phyloP scores from a whole-genome alignment of 2,797 vertebrate genomes.

The Betta splendens region DNA sequence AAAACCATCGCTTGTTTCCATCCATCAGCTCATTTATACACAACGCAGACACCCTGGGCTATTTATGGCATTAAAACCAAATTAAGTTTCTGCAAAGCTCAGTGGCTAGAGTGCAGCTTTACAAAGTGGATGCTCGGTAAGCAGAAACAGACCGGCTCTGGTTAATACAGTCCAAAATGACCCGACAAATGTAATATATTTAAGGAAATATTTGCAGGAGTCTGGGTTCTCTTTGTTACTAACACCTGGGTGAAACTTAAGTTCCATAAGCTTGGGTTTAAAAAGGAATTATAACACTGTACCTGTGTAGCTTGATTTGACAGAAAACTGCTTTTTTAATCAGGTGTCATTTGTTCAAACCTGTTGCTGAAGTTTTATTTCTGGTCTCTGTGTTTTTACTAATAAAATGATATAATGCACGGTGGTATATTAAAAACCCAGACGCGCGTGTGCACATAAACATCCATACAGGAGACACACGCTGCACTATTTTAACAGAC shows the following conservation, averaged over 20 bases:
- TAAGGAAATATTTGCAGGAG: no score
- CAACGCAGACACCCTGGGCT: constrained; percentile 40
- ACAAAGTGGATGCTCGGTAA: constrained; percentile 12
- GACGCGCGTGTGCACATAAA: constrained; percentile 5
- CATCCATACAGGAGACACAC: constrained; percentile 27
- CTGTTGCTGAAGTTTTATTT: neutral
- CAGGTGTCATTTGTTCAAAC: neutral
- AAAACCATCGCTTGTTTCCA: constrained; percentile 52
- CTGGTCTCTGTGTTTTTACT: neutral
- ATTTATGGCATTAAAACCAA: constrained; percentile 30
- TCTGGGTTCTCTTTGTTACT: constrained; percentile 29
- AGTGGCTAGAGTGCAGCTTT: constrained; percentile 10
- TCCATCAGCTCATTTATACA: constrained; percentile 53
- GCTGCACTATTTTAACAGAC: constrained; percentile 15
- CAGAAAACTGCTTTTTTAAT: neutral
- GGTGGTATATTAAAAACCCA: constrained; percentile 1
- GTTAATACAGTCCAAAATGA: constrained; percentile 21
- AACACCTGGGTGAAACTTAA: no score
- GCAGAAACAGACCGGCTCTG: constrained; percentile 2
- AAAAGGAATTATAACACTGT: no score
- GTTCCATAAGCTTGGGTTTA: no score
- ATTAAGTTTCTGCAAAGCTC: constrained; percentile 19
- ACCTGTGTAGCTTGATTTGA: no score
- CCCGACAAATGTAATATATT: constrained; percentile 31
- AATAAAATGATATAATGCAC: neutral